A percentile compares a stretch with the other conserved stretches of the same genome.
Conservation (phyloP, 2,888 invertebrate species). For the Blera fallax region DNA sequence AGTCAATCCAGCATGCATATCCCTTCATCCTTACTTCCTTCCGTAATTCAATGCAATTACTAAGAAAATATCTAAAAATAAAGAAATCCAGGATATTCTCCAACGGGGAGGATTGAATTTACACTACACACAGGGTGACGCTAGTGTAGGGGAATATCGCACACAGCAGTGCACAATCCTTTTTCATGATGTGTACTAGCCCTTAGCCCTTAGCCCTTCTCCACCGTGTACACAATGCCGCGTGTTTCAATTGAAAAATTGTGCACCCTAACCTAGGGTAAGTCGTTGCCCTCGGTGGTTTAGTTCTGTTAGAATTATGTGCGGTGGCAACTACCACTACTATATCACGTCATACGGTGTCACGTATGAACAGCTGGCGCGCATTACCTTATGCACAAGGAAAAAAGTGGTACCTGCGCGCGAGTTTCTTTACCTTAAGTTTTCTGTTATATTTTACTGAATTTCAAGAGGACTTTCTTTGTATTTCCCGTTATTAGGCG, state of each 20-base stretch:
- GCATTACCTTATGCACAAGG: conserved; percentile 21
- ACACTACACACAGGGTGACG: conserved; percentile 25
- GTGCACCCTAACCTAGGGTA: conserved; percentile 66
- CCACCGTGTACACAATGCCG: neutral
- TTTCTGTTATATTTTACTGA: conserved; percentile 20
- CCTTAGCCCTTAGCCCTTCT: conserved; percentile 25
- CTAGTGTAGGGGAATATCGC: conserved; percentile 36
- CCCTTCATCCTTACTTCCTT: conserved; percentile 30
- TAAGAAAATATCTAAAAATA: conserved; percentile 51
- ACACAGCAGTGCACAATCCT: conserved; percentile 37
- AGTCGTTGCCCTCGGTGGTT: conserved; percentile 34
- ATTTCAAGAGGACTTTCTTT: conserved; percentile 9
- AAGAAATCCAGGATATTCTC: conserved; percentile 15
- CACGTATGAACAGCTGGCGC: conserved; percentile 52
- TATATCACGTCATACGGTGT: neutral
- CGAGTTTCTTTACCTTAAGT: conserved; percentile 20
- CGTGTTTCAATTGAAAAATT: conserved; percentile 29
- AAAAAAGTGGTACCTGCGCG: conserved; percentile 39
- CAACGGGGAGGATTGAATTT: neutral
- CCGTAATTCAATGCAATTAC: conserved; percentile 21
- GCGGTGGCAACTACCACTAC: conserved; percentile 39
- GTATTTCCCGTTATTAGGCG: conserved; percentile 15
- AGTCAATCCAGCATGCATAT: neutral
- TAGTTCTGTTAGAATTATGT: conserved; percentile 4
- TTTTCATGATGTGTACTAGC: too few relatives aligned